These are phyloP conservation scores for Saccopteryx bilineata DNA, from an alignment of 2,113 vertebrate genomes.

Conservation along the genomic window DNA sequence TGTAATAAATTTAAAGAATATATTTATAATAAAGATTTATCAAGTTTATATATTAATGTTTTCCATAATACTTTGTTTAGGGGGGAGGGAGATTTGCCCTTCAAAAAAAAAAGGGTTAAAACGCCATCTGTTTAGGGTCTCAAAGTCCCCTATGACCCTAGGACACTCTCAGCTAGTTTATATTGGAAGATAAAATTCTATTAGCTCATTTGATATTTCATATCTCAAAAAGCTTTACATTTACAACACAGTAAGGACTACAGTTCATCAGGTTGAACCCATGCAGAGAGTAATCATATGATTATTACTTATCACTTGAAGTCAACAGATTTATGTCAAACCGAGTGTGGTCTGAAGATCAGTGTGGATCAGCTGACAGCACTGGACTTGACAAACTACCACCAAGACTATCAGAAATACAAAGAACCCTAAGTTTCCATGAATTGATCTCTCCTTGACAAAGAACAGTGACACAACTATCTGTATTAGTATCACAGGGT, in stretches of 20 bases:
- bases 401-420: not conserved
- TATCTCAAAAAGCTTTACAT: not conserved
- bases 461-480: not conserved
- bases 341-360: not conserved
- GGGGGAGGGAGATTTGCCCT: not conserved
- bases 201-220: not conserved
- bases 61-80: not conserved
- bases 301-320: not conserved
- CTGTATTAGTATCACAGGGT: not conserved
- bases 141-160: not conserved
- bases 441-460: not conserved
- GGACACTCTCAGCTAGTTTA: not conserved
- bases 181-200: not conserved
- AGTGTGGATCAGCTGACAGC: not conserved
- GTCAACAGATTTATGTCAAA: not conserved
- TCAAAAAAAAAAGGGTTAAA: not conserved
- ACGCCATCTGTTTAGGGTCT: not conserved
- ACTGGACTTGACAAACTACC: not conserved
- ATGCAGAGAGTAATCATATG: not conserved
- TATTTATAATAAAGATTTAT: constrained; percentile 14
- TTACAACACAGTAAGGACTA: not conserved
- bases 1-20: not conserved
- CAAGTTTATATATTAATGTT: not conserved
- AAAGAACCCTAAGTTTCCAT: not conserved
- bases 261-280: not conserved